These are phyloP conservation scores for Hipposideros larvatus DNA, from an alignment of 2,797 vertebrate species.

Conservation along the genomic window DNA sequence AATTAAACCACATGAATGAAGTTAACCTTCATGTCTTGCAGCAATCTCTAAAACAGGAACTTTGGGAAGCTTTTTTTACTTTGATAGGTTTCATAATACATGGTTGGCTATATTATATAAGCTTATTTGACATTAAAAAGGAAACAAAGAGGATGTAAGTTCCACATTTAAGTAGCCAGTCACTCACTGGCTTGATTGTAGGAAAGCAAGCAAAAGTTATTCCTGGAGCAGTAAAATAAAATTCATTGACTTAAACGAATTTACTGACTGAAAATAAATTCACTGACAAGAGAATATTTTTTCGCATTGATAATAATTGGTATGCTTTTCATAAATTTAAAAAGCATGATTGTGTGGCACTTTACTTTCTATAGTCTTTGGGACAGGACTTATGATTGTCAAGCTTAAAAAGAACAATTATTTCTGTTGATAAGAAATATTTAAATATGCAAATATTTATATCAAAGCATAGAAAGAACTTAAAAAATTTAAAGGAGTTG, in stretches of 20 bases:
- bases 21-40: not conserved
- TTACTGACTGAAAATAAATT: conserved; percentile 37
- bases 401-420: not conserved
- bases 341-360: not conserved
- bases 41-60: not conserved
- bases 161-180: conserved; percentile 1
- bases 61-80: not conserved
- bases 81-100: conserved; percentile 21
- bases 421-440: conserved; percentile 41
- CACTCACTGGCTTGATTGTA: conserved; percentile 42
- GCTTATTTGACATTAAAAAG: conserved; percentile 25
- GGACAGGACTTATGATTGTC: not conserved
- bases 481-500: not conserved
- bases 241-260: not conserved
- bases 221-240: conserved; percentile 14
- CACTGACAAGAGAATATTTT: not conserved
- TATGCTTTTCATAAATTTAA: not conserved
- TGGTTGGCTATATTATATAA: not conserved
- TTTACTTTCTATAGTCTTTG: conserved; percentile 19
- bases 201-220: conserved; percentile 62
- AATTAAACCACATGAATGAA: not conserved
- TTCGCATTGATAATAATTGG: not conserved
- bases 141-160: not conserved
- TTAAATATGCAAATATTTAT: not conserved
- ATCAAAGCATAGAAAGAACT: conserved; percentile 13